phyloP scores from a whole-genome alignment of 2,797 vertebrate genomes.

The Lepus townsendii region DNA sequence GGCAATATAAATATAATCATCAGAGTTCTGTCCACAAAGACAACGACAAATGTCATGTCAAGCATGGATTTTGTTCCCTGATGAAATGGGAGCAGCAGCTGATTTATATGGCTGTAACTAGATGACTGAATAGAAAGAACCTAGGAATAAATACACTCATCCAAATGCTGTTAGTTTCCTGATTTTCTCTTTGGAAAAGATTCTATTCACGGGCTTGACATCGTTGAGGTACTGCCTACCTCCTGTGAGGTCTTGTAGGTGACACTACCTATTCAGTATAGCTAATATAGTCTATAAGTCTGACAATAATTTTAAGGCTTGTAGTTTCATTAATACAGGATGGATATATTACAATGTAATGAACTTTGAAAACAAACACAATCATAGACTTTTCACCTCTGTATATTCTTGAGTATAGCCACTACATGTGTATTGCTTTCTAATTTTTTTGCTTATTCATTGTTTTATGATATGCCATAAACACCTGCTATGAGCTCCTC shows the following conservation, averaged over 20 bases:
- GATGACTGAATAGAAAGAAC: not conserved
- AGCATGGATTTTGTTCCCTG: slow-evolving; percentile 1
- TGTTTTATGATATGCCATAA: not conserved
- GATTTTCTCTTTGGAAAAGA: slow-evolving; percentile 44
- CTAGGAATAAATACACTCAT: not conserved
- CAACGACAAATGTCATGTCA: slow-evolving; percentile 65
- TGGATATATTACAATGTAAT: not conserved
- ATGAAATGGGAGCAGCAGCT: slow-evolving; percentile 37
- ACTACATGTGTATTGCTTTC: not conserved
- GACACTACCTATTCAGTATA: not conserved
- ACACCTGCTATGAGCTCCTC: not conserved
- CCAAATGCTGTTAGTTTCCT: slow-evolving; percentile 57
- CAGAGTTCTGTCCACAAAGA: not conserved
- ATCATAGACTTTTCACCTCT: not conserved
- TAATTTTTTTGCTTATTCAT: not conserved
- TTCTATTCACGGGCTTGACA: not conserved
- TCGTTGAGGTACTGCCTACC: slow-evolving; percentile 17
- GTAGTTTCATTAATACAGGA: not conserved
- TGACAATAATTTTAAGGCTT: not conserved
- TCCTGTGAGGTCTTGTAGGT: slow-evolving; percentile 30
- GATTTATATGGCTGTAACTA: slow-evolving; percentile 27
- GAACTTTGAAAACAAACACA: not conserved
- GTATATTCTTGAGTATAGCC: not conserved
- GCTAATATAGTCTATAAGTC: not conserved
- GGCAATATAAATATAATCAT: slow-evolving; percentile 62